phyloP scores from a whole-genome alignment of 2,113 vertebrate species.

The Panthera leo region DNA sequence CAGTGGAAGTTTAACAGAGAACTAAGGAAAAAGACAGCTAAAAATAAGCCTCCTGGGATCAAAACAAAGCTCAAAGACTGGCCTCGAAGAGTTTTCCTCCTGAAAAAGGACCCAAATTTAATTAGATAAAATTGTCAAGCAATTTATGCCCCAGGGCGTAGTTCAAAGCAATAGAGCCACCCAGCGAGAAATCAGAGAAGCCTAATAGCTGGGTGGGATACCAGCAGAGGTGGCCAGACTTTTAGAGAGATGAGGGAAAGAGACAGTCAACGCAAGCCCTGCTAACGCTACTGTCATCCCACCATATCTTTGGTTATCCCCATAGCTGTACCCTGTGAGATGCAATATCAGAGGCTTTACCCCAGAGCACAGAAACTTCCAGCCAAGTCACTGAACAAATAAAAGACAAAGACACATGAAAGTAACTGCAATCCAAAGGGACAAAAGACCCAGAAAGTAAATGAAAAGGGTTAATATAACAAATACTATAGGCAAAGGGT shows the following conservation, averaged over 20 bases:
- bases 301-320: background rate
- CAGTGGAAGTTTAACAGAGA: background rate
- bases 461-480: background rate
- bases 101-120: background rate
- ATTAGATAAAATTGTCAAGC: background rate
- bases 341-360: background rate
- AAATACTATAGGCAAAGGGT: background rate
- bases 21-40: background rate
- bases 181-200: background rate
- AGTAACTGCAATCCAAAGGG: background rate
- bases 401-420: background rate
- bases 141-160: background rate
- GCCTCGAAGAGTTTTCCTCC: background rate
- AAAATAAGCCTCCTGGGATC: background rate
- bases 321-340: too few species aligned
- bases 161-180: background rate
- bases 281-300: background rate
- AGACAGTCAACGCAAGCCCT: background rate
- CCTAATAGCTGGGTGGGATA: background rate
- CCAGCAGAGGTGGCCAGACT: background rate
- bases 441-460: background rate
- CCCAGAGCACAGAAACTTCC: background rate
- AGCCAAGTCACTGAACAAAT: background rate
- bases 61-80: background rate
- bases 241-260: background rate